Base-by-base conservation (phyloP, 2,113 vertebrate genomes). In the Crotalus horridus region DNA sequence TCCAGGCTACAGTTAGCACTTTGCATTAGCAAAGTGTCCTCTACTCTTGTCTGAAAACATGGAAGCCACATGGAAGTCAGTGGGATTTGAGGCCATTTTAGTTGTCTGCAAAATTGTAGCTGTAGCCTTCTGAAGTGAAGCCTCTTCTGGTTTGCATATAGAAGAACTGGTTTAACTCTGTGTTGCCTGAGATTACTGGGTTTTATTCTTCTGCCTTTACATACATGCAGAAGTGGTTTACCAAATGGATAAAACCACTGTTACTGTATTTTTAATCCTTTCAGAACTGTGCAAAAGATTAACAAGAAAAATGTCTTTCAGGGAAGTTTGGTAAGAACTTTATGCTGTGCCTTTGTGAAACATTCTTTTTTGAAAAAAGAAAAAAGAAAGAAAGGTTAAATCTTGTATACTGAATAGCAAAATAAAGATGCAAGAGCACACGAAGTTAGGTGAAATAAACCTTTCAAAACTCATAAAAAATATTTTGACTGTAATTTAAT, bases 331-430 rank as follows among this genome's bases (percentile, higher is more conserved):
- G 7, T 61, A 94, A 93, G 24, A 43, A 59, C 89, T 33, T 0
- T 69, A 89, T 89, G 26, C 9, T 29, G 29, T 92, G 33, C 89
- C 0, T 94, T 17, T 39, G 94, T 92, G 89, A 6, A 33, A 91
- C 61, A 59, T 64, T 6, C 94, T 95, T 86, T 93, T 94, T 92
- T 87, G 26, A 4, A 33, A 92, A 74, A 2, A 90, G 90, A 53
- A 0, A 61, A 0, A 43, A 48, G 46, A 48, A 48, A 48, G 46
- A 48, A 48, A 48, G 46, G 6, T 39, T 39, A 91, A 39, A 53
- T 43, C 81, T 48, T 56, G 69, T 56, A 59, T 89, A 94, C 94
- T 92, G 90, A 91, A 90, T 91, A 91, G 54, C 96, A 89, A 55
- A 69, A 92, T 26, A 89, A 95, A 92, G 90, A 55, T 6, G 10